These are phyloP conservation scores for Microtus ochrogaster DNA, from an alignment of 2,113 vertebrate genomes.

Conservation along the genomic window DNA sequence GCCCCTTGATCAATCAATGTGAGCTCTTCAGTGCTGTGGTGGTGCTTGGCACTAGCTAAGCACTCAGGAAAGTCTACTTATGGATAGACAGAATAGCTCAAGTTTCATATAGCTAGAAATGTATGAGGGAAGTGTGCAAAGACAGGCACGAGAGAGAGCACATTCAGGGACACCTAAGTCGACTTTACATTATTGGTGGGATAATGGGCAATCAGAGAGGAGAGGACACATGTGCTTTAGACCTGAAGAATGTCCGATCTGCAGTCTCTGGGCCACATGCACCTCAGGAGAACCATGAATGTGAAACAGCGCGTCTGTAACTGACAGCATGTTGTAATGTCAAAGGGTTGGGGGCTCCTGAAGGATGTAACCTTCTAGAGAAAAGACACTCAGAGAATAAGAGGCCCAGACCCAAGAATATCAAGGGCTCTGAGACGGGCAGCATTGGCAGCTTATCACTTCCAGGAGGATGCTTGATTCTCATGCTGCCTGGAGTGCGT, in stretches of 20 bases:
- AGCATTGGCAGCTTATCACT: background rate
- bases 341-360: background rate
- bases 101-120: background rate
- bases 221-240: background rate
- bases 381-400: background rate
- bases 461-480: background rate
- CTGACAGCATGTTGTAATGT: background rate
- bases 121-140: background rate
- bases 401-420: background rate
- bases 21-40: background rate
- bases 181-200: background rate
- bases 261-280: rapidly evolving
- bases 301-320: too few species aligned
- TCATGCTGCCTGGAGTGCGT: background rate
- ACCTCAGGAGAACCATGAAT: background rate
- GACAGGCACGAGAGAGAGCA: background rate
- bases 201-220: background rate
- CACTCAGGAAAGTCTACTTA: background rate
- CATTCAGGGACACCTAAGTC: background rate
- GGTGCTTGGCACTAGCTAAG: background rate
- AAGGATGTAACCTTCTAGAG: background rate
- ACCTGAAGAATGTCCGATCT: background rate
- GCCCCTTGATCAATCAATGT: background rate
- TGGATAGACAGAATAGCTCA: background rate
- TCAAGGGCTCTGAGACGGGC: background rate